These are phyloP conservation scores for Microchrysa polita DNA, from an alignment of 2,888 invertebrate species.

Conservation along the genomic window DNA sequence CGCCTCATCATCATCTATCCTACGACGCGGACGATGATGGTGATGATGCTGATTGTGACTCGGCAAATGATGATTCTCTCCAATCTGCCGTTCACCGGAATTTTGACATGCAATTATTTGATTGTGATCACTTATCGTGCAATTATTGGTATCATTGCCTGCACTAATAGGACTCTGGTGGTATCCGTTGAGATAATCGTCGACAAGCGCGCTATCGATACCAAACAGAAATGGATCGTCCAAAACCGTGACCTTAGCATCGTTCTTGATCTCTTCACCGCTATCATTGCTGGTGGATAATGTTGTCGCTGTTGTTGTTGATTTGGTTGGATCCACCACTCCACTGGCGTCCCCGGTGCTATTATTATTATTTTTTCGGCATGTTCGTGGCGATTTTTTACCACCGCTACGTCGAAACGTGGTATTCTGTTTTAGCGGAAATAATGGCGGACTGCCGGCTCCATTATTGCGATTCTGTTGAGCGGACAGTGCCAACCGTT, in stretches of 20 bases:
- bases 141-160: constrained; percentile 27
- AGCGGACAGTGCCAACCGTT: constrained; percentile 65
- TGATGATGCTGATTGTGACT: not conserved
- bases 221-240: constrained; percentile 64
- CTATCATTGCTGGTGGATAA: too few relatives aligned
- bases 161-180: constrained; percentile 30
- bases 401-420: constrained; percentile 51
- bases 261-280: constrained; percentile 51
- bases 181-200: constrained; percentile 5
- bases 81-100: not conserved
- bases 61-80: not conserved
- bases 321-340: too few relatives aligned
- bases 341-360: not conserved
- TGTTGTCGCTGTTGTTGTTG: not conserved
- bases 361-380: constrained; percentile 31
- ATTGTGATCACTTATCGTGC: constrained; percentile 44
- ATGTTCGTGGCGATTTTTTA: constrained; percentile 60
- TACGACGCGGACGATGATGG: too few relatives aligned
- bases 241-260: constrained; percentile 62
- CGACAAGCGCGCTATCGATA: constrained; percentile 52
- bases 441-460: constrained; percentile 50
- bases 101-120: constrained; percentile 43
- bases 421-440: constrained; percentile 51
- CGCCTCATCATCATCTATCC: not conserved
- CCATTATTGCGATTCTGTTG: constrained; percentile 30